Conservation (phyloP, 2,888 invertebrate species). For the Caenorhabditis drosophilae region DNA sequence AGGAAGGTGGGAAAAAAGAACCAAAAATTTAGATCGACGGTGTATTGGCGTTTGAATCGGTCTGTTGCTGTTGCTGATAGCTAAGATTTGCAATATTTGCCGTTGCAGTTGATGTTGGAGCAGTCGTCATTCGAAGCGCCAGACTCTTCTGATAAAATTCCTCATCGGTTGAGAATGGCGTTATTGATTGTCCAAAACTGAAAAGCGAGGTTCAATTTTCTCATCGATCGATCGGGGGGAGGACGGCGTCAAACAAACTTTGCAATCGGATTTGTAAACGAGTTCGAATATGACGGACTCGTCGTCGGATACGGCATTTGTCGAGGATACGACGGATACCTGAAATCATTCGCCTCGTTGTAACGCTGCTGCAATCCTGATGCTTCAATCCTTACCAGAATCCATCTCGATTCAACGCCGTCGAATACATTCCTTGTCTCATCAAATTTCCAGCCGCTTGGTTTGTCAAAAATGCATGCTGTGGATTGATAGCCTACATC, state of each 20-base stretch:
- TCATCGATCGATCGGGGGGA: too few relatives aligned
- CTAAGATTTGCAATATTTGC: conserved; percentile 26
- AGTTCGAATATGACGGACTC: conserved; percentile 56
- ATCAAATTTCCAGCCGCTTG: conserved; percentile 43
- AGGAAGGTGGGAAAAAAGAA: neutral
- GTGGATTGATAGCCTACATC: conserved; percentile 43
- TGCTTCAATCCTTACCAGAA: conserved; percentile 40
- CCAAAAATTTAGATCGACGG: conserved; percentile 24
- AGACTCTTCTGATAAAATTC: conserved; percentile 60
- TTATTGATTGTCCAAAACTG: conserved; percentile 47
- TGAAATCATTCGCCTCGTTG: conserved; percentile 32
- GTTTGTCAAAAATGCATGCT: conserved; percentile 42
- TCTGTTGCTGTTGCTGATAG: conserved; percentile 25
- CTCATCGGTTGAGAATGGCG: conserved; percentile 53
- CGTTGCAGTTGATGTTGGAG: conserved; percentile 21
- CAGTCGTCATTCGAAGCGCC: conserved; percentile 43
- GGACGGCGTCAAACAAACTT: too few relatives aligned
- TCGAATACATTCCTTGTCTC: conserved; percentile 52
- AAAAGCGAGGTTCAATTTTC: too few relatives aligned
- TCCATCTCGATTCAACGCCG: conserved; percentile 38
- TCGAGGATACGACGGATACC: conserved; percentile 60
- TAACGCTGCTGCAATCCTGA: too few relatives aligned
- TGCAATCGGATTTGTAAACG: conserved; percentile 54
- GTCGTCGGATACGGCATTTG: conserved; percentile 64
- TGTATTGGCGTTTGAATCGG: conserved; percentile 24